Percentiles rank a stretch among this genome's conserved stretches.
These are phyloP conservation scores for Lasioglossum oenotherae DNA, from an alignment of 2,888 invertebrate genomes.

Conservation along the genomic window DNA sequence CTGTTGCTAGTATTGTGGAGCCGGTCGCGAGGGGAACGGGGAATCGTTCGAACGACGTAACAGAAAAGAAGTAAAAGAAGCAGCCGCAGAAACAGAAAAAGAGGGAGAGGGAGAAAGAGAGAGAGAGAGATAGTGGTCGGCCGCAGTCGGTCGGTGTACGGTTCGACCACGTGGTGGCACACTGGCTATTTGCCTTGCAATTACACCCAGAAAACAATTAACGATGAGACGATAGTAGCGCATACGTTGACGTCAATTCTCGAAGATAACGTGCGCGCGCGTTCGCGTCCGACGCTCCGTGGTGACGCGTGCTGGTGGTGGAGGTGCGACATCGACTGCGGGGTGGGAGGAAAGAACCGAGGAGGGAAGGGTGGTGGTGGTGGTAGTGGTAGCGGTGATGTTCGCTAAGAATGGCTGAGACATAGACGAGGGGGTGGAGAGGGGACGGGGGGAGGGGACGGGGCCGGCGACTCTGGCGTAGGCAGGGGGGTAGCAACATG, in stretches of 20 bases:
- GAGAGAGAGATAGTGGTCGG: background rate
- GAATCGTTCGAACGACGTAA: constrained; percentile 6
- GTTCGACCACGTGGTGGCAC: constrained; percentile 60
- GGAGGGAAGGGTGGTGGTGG: constrained; percentile 19
- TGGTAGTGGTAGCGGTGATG: constrained; percentile 44
- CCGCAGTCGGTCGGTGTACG: background rate
- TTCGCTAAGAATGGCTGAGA: constrained; percentile 66
- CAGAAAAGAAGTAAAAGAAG: background rate
- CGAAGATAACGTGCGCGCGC: constrained; percentile 77
- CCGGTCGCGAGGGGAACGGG: background rate
- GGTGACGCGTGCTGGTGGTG: background rate
- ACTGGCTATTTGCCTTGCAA: constrained; percentile 72
- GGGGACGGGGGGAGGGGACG: constrained; percentile 36
- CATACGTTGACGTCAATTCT: constrained; percentile 81
- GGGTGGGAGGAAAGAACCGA: constrained; percentile 3
- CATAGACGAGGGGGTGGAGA: constrained; percentile 30
- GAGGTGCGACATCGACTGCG: background rate
- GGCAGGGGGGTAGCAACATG: constrained; percentile 79
- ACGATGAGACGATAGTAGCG: constrained; percentile 69
- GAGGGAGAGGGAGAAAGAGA: background rate
- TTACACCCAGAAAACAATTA: constrained; percentile 76
- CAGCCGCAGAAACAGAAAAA: background rate
- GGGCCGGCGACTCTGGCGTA: constrained; percentile 67
- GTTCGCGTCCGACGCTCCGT: constrained; percentile 46
- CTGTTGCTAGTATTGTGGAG: background rate